Base-by-base conservation (phyloP, 2,113 vertebrate genomes). In the Zosterops hypoxanthus region DNA sequence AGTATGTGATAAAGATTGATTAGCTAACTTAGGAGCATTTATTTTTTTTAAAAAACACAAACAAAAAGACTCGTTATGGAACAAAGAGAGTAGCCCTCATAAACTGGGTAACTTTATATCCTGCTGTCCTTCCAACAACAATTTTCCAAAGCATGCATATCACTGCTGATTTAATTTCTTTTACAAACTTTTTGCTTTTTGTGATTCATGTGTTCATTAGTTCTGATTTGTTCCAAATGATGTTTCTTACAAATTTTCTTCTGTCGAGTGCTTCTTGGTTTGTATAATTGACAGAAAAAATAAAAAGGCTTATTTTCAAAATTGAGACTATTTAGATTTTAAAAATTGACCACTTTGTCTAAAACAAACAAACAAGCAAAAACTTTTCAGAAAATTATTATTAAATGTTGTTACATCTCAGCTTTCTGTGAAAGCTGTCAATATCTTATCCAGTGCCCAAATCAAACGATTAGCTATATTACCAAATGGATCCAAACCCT, bases 1-100 rank as follows among this genome's bases (percentile, higher is more conserved):
- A 28, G 12, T 8, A 19, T 24, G 2, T 69, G n/a, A 42, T 34
- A 47, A 88, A 60, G 6, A 7, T 57, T 71, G 26, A 39, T 49
- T 52, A 64, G 22, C 6, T 55, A 81, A 53, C 7, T 61, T 75
- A 63, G n/a, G 21, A 63, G 1, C 13, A 56, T 41, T 41, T 56
- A 14, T 50, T 77, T 90, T 84, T 88, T 92, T 66, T 29, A 68
- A 55, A 68, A 55, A 89, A 56, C 18, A 71, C 34, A 57, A 11
- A 68, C 11, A 13, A 81, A 81, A 77, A n/a, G 3, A 25, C 20
- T 53, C 70, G 15, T 12, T 82, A 47, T 13, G 28, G 4, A 17
- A 34, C 13, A 64, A 77, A 93, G 36, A 65, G 20, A 83, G 18
- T 28, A 68, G 42, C 3, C 12, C 4, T 20, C n/a, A 7, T 39